Percentiles rank a stretch among this genome's conserved stretches.
phyloP scores from a whole-genome alignment of 2,888 invertebrate genomes.

The Laothoe populi region DNA sequence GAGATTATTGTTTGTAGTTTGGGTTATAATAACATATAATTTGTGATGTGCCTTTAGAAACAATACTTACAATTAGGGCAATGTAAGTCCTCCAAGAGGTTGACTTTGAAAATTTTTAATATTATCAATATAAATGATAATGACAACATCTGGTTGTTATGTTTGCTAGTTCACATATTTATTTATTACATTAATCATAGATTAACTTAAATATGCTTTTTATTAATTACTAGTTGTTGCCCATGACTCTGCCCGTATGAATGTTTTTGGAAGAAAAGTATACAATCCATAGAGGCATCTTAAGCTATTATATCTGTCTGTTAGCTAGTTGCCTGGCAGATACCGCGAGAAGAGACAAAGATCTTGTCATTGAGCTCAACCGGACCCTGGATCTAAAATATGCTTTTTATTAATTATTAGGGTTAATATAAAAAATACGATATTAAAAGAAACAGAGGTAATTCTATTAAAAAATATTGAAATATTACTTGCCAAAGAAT shows the following conservation, averaged over 20 bases:
- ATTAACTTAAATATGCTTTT: not conserved
- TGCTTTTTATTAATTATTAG: not conserved
- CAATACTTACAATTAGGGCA: constrained; percentile 19
- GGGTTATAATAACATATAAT: constrained; percentile 12
- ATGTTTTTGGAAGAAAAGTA: too few relatives aligned
- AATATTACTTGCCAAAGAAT: constrained; percentile 42
- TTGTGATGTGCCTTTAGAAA: constrained; percentile 17
- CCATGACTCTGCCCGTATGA: too few relatives aligned
- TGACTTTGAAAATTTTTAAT: constrained; percentile 11
- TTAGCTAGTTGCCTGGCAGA: too few relatives aligned
- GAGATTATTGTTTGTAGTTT: constrained; percentile 34
- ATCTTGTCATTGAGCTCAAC: too few relatives aligned
- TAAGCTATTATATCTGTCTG: too few relatives aligned
- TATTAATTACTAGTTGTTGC: not conserved
- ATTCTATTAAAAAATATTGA: not conserved
- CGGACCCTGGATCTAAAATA: too few relatives aligned
- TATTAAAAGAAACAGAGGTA: not conserved
- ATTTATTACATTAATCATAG: constrained; percentile 6
- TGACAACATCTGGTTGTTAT: too few relatives aligned
- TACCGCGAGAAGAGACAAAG: too few relatives aligned
- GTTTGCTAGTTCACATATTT: not conserved
- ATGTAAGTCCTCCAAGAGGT: constrained; percentile 9
- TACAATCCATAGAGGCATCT: too few relatives aligned
- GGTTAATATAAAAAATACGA: not conserved
- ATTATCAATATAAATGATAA: not conserved